A percentile compares a stretch with the other conserved stretches of the same genome.
These are phyloP conservation scores for Pagetopsis macropterus DNA, from an alignment of 2,797 vertebrate genomes.

Conservation along the genomic window DNA sequence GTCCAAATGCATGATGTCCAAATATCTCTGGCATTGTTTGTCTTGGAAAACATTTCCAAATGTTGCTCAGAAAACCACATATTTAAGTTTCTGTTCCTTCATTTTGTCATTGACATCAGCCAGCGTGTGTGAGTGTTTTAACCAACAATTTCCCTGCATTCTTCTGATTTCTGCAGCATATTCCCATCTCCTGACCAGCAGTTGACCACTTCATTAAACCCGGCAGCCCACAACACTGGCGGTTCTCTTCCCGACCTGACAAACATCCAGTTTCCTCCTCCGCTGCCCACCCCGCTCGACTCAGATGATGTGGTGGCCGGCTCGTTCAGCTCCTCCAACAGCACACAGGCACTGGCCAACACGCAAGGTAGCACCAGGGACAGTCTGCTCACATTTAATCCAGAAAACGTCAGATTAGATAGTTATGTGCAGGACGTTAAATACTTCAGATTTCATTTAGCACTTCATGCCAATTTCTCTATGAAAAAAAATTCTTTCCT, in stretches of 20 bases:
- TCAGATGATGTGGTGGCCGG: constrained; percentile 87
- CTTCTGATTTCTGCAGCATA: constrained; percentile 83
- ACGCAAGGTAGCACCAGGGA: constrained; percentile 78
- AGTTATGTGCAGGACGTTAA: constrained; percentile 1
- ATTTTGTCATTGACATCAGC: neutral
- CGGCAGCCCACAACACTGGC: constrained; percentile 90
- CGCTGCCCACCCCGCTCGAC: constrained; percentile 93
- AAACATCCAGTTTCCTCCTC: constrained; percentile 97
- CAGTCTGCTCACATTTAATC: neutral
- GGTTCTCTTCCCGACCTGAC: constrained; percentile 97
- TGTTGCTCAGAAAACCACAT: constrained; percentile 2
- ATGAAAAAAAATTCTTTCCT: constrained; percentile 30
- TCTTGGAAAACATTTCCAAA: constrained; percentile 25
- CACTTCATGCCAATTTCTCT: constrained; percentile 17
- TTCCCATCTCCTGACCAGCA: constrained; percentile 95
- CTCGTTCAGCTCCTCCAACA: constrained; percentile 86
- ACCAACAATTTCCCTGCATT: neutral
- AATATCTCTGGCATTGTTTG: constrained; percentile 41
- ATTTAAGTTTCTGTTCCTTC: constrained; percentile 10
- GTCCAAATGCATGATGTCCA: constrained; percentile 34
- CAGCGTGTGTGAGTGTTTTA: neutral
- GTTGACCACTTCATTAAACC: constrained; percentile 86
- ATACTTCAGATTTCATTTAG: constrained; percentile 15
- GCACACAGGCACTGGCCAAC: constrained; percentile 86
- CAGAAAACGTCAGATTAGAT: neutral